Evolutionary conservation across 2,797 vertebrate genomes (phyloP), one percentile per base, ranked within the genome.

Genomic region (Phalanger gymnotis): DNA sequence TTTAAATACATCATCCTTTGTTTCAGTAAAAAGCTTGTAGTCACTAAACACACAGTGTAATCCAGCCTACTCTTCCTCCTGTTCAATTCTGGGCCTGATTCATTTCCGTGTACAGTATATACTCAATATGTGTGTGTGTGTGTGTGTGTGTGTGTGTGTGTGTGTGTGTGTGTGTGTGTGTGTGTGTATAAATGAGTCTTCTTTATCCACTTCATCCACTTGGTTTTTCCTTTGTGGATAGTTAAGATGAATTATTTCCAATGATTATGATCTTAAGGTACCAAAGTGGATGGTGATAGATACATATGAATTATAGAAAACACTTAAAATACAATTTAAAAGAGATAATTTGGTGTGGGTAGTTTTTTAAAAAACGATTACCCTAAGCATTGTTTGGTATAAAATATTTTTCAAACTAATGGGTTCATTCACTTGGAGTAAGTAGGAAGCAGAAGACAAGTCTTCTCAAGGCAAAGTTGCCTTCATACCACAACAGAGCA

Each of bases 261-360:
- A 9, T 87, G n/a, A 87, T 28, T 27, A 87, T 51, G 25, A 51
- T 51, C 10, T 51, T 87, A 25, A 81, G 2, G 6, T 47, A 47
- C 22, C 73, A 47, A 81, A 81, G n/a, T 47, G 16, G 34, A 16
- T 73, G 47, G n/a, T 73, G 47, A 51, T 25, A 81, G 22, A 47
- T 47, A 9, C 40, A 81, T 81, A 87, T 87, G 16, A 87, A 87
- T 94, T 95, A 14, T 94, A 94, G 94, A 81, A 96, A 97, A 92
- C 55, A 13, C 54, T 96, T 96, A 96, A 93, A 95, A 92, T 28
- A 57, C 30, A 97, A 34, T 40, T 53, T 53, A 87, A 94, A 95
- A 13, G 53, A 95, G 31, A 95, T 28, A 91, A 0, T 27, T 93
- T 31, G 52, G 10, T 87, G 0, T 25, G 40, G 19, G 19, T 40